Base-by-base conservation (phyloP, 2,797 vertebrate species). In the Hozukius guyotensis region DNA sequence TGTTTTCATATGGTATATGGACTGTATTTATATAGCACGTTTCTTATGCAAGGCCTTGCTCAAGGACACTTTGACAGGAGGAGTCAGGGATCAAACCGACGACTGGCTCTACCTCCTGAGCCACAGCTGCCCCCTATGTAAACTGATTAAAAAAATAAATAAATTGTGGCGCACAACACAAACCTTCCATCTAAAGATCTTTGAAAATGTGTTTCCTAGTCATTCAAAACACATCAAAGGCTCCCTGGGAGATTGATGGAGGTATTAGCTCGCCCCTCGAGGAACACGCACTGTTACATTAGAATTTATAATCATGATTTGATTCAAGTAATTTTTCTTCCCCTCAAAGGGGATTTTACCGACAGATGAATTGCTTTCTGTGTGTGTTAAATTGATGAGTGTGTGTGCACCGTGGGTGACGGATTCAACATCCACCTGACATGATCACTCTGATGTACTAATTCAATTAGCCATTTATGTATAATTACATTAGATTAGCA, bases 281-380 rank as follows among this genome's bases (percentile, higher is more conserved):
- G 29, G 38, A 64, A 25, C 13, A 14, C 53, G 53, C 6, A 3
- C 16, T 25, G 16, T 65, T 31, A 53, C 7, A 62, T 65, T 60
- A 20, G 20, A 78, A 73, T 75, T 75, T 68, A 14, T 64, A 67
- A 65, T 81, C 24, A 32, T 31, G 24, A 55, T 69, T 67, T 29
- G 24, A 68, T 66, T 70, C 1, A 5, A 60, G 67, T 42, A 7
- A 16, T 25, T 75, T 64, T 55, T 52, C n/a, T 68, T 56, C 2
- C 13, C 24, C 68, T 34, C 10, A 46, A 31, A 56, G 7, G 18
- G 29, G 12, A 53, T 22, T 77, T 78, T n/a, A 20, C 8, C 14
- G 12, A 12, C 29, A 34, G 36, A 60, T 56, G 2, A 78, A 49
- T n/a, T 64, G 11, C 29, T 63, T 12, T 18, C 7, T n/a, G 11